Conservation (phyloP, 2,888 invertebrate species). For the Poecilobothrus nobilitatus region DNA sequence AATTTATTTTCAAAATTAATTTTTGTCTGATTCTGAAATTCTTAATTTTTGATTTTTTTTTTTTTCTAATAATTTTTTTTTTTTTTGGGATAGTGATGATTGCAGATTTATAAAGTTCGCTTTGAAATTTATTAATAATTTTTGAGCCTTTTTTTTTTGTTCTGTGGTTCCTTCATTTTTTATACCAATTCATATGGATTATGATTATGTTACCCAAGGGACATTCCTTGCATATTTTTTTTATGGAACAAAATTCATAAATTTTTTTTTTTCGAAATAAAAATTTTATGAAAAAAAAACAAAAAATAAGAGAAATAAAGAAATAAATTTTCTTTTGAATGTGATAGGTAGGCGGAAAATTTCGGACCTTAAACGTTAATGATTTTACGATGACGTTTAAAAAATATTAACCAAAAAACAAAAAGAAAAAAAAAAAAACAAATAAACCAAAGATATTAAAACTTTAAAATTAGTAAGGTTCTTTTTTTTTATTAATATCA, state of each 20-base stretch:
- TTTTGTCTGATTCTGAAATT: too few species aligned
- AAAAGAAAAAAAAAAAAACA: too few species aligned
- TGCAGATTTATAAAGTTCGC: background rate
- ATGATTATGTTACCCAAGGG: background rate
- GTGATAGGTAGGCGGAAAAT: conserved; percentile 6
- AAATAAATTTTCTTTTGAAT: background rate
- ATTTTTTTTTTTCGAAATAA: background rate
- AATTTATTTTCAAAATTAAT: too few species aligned
- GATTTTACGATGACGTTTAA: background rate
- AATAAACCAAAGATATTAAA: too few species aligned
- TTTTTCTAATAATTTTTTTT: too few species aligned
- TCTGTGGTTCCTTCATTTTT: background rate
- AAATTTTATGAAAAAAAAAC: background rate
- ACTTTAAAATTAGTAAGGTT: too few species aligned
- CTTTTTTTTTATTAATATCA: too few species aligned
- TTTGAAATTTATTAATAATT: background rate
- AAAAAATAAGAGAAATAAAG: background rate
- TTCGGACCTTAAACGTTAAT: background rate
- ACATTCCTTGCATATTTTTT: background rate
- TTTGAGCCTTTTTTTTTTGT: background rate
- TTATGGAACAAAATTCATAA: background rate
- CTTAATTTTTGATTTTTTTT: too few species aligned
- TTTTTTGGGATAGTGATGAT: background rate
- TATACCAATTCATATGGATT: background rate
- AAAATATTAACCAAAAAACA: too few species aligned